Base-by-base conservation (phyloP, 2,888 invertebrate genomes). In the Aporophyla lueneburgensis region DNA sequence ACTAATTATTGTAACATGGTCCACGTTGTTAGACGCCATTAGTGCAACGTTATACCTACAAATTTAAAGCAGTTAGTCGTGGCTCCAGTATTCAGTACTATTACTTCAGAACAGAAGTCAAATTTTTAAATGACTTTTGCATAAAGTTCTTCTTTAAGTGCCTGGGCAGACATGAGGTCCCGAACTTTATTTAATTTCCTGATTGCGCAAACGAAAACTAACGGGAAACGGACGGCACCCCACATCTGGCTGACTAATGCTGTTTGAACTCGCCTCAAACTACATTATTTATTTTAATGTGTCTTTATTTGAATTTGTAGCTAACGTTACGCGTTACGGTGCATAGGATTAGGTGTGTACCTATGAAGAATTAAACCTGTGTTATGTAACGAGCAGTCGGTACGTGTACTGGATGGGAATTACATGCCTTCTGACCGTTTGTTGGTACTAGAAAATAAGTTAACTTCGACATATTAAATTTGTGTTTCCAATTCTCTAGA, bases 141-240 rank as follows among this genome's bases (percentile, higher is more conserved):
- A 69, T 78, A 74, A 85, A 86, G 79, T 86, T 85, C 51, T 61
- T 78, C 67, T 63, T 74, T 70, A 76, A 83, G 86, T 84, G 54
- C 70, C 80, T 83, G 83, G 76, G 72, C 62, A 89, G 89, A 89
- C 88, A 83, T 86, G 86, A 88, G 76, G 68, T 87, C 85, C 85
- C 83, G 88, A 92, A 93, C 90, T 93, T 93, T 92, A 93, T 93
- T 93, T 93, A 92, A 94, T 94, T 93, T 93, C 91, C 92, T 92
- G 93, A 93, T 93, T 93, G 92, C 89, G 90, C 90, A 90, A 91
- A 92, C 92, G 90, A 92, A 92, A 92, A 92, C 92, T 92, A 89
- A 86, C 78, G 74, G 76, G 83, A 88, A 90, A 88, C 88, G 88
- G 88, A 91, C 89, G 88, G 81, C 88, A 79, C 86, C 82, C 88